These are phyloP conservation scores for Actinostola sp. DNA, from an alignment of 92 coral and sea anemone genomes.

Conservation along the genomic window DNA sequence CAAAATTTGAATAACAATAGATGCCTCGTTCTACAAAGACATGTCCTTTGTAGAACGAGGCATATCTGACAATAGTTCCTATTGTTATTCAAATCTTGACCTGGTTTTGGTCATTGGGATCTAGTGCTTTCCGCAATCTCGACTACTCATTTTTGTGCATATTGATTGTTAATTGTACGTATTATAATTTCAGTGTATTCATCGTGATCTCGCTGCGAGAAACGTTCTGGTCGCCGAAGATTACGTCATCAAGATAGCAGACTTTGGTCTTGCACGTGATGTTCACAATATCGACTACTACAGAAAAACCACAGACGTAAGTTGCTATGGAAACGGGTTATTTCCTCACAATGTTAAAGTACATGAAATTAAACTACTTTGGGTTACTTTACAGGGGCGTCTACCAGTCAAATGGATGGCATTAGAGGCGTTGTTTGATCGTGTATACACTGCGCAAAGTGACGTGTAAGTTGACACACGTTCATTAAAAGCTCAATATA, in stretches of 20 bases:
- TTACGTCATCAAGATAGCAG: conserved; percentile 86
- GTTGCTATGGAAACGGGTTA: conserved; percentile 9
- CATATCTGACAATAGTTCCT: too few species aligned
- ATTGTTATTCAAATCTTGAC: too few species aligned
- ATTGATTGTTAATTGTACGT: too few species aligned
- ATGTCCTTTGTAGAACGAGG: too few species aligned
- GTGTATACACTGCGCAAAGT: conserved; percentile 98
- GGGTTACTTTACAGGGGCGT: conserved; percentile 68
- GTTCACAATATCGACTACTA: conserved; percentile 94
- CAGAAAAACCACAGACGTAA: conserved; percentile 98
- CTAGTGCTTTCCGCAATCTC: too few species aligned
- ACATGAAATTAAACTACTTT: too few species aligned
- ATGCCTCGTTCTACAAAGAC: too few species aligned
- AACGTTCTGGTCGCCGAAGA: conserved; percentile 89
- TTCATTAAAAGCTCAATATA: background rate
- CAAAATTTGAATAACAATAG: too few species aligned
- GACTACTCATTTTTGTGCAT: too few species aligned
- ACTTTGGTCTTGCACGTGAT: conserved; percentile 96
- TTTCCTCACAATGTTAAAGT: too few species aligned
- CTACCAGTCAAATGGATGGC: conserved; percentile 99
- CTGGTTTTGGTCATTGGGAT: too few species aligned
- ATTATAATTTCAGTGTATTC: conserved; percentile 76
- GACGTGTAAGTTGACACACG: conserved; percentile 79
- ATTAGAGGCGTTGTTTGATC: conserved; percentile 93
- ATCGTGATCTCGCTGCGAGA: conserved; percentile 96